These are phyloP conservation scores for Acanthis flammea DNA, from an alignment of 2,797 vertebrate genomes.

Conservation along the genomic window DNA sequence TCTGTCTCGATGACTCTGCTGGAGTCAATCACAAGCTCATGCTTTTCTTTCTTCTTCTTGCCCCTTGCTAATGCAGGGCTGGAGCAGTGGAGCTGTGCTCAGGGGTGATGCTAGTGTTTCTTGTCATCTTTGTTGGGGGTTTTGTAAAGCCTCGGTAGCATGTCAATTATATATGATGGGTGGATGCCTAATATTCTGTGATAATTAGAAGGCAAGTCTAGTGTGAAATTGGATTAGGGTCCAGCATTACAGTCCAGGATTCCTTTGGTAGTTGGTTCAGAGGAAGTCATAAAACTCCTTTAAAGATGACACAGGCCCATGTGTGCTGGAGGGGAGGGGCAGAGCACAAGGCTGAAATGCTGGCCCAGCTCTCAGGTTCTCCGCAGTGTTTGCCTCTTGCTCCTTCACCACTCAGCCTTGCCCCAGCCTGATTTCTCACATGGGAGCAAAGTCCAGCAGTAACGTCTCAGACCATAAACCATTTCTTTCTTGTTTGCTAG, in stretches of 20 bases:
- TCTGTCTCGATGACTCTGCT: rapidly evolving
- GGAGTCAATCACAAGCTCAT: background rate
- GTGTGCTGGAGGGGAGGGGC: background rate
- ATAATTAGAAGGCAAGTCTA: slow-evolving; percentile 66
- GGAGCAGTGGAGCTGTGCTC: background rate
- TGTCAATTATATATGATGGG: slow-evolving; percentile 64
- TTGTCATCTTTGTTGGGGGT: slow-evolving; percentile 55
- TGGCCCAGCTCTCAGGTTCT: rapidly evolving
- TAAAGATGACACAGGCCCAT: background rate
- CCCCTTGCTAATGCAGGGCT: background rate
- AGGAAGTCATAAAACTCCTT: slow-evolving; percentile 53
- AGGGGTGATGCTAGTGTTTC: slow-evolving; percentile 39
- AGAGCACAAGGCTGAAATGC: background rate
- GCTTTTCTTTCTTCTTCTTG: background rate
- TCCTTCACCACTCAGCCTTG: background rate
- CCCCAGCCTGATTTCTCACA: background rate
- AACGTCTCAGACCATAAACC: background rate
- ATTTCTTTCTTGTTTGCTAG: background rate
- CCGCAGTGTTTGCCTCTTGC: background rate
- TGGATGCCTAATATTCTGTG: slow-evolving; percentile 61
- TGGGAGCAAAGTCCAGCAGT: background rate
- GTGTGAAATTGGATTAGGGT: slow-evolving; percentile 67
- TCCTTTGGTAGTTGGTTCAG: slow-evolving; percentile 36
- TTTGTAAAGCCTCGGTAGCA: slow-evolving; percentile 22
- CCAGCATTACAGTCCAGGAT: background rate